Percentiles rank a stretch among this genome's conserved stretches.
Conservation (phyloP, 2,888 invertebrate species). For the Sphaeridia pumilis region DNA sequence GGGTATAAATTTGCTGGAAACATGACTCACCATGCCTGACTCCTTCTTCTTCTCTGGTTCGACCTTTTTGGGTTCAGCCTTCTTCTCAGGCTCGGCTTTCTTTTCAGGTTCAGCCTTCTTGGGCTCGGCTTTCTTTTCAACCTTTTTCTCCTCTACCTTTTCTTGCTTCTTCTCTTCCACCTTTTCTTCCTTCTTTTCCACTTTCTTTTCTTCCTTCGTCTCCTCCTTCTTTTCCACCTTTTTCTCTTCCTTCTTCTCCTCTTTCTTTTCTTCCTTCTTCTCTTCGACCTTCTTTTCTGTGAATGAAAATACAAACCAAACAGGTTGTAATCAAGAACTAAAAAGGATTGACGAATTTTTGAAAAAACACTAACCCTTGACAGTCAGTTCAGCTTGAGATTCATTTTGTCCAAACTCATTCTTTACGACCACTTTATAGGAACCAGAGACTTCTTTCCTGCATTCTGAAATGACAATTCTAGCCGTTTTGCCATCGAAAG, state of each 20-base stretch:
- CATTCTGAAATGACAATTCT: slow-evolving; percentile 66
- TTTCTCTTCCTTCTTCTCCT: slow-evolving; percentile 26
- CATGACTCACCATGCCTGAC: slow-evolving; percentile 14
- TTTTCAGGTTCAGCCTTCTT: slow-evolving; percentile 38
- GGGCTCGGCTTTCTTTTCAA: slow-evolving; percentile 22
- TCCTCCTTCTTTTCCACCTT: slow-evolving; percentile 27
- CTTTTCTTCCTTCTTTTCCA: slow-evolving; percentile 28
- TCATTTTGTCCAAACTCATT: slow-evolving; percentile 88
- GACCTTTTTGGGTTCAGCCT: slow-evolving; percentile 39
- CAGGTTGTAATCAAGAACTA: no score
- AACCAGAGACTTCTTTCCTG: slow-evolving; percentile 60
- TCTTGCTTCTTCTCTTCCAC: slow-evolving; percentile 17
- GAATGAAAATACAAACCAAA: no score
- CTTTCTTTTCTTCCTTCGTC: slow-evolving; percentile 19
- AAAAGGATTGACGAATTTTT: no score
- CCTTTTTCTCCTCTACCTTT: slow-evolving; percentile 42
- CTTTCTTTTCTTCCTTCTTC: slow-evolving; percentile 22
- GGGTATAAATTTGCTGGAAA: no score
- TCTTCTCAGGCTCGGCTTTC: slow-evolving; percentile 39
- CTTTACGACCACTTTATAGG: slow-evolving; percentile 71
- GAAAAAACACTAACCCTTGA: no score
- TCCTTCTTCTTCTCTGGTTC: slow-evolving; percentile 16
- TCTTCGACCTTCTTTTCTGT: slow-evolving; percentile 31
- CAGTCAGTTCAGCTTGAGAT: slow-evolving; percentile 70
- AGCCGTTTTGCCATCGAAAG: slow-evolving; percentile 72